Conservation (phyloP, 2,888 invertebrate genomes). For the Dendrolimus houi region DNA sequence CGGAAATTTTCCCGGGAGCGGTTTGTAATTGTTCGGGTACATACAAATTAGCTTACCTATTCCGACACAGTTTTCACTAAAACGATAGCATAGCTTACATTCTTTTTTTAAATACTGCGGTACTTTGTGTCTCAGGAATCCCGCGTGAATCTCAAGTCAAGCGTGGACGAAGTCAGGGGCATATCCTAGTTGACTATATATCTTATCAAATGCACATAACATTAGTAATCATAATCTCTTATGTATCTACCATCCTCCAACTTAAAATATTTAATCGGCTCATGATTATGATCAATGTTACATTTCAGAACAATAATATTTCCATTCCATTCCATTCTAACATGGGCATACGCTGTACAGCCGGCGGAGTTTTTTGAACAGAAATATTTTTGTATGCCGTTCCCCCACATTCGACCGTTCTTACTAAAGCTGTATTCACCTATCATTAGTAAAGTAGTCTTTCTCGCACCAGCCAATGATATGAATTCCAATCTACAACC, state of each 20-base stretch:
- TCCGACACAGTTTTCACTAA: too few species aligned
- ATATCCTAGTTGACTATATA: too few species aligned
- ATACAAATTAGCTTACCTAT: too few species aligned
- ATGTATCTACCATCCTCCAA: background rate
- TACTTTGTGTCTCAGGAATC: too few species aligned
- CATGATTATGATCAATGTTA: background rate
- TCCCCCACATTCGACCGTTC: slow-evolving; percentile 1
- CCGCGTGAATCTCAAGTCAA: too few species aligned
- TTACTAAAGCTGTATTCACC: background rate
- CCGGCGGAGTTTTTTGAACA: background rate
- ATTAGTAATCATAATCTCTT: background rate
- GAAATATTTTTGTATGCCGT: slow-evolving; percentile 7
- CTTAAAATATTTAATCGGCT: background rate
- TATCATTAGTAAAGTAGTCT: background rate
- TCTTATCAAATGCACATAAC: background rate
- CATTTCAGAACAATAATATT: background rate
- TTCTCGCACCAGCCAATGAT: background rate
- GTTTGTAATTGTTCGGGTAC: too few species aligned
- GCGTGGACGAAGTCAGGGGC: too few species aligned
- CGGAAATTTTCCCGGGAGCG: too few species aligned
- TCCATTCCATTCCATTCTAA: background rate
- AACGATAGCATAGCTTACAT: too few species aligned
- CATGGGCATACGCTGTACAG: background rate
- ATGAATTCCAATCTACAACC: background rate
- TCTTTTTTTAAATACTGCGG: too few species aligned